Evolutionary conservation across 1,140 invertebrate species (phyloP), one percentile per base, ranked within the genome.

Genomic region (Drosophila neocordata): DNA sequence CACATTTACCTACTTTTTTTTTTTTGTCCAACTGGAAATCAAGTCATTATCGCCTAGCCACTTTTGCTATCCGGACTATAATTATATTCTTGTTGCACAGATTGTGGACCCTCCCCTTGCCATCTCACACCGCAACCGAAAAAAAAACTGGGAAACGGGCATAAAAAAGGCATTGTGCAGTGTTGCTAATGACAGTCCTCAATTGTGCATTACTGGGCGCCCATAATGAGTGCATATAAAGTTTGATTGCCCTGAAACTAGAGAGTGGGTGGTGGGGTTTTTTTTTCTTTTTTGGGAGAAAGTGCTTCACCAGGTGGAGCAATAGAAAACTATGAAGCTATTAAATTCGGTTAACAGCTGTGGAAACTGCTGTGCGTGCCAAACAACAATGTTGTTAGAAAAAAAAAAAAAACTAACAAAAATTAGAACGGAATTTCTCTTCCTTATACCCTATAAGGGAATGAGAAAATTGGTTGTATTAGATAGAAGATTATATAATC

Each of bases 31-130:
- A 18, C 48, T 59, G 71, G 38, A 82, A 81, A 82, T 82, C 71
- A 70, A 82, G 79, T 65, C 79, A 82, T 82, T 82, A 82, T 78
- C 79, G 71, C 60, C 72, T 65, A 65, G 65, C 60, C 74, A 78
- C 79, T 82, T 34, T 11, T 22, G 27, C 53, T 74, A 70, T 31
- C 61, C 34, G 65, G 51, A 70, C 35, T 74, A 82, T 82, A 82
- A 82, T 82, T 82, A 82, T 35, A 22, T 72, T 18, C 79, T 15
- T 56, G 48, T 38, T 68, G 79, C 74, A 69, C 69, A 74, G 79
- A 77, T 70, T 80, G 73, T 57, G 51, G 7, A 15, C 15, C 34
- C 34, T 1, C 7, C 1, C 41, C 41, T 1, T 9, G 3, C 34
- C 34, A 24, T 7, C 38, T 13, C 6, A 2, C 15, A 18, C 15